Percentiles rank a stretch among this genome's conserved stretches.
These are phyloP conservation scores for Parazoanthus atlanticus DNA, from an alignment of 92 coral and sea anemone genomes.

Conservation along the genomic window DNA sequence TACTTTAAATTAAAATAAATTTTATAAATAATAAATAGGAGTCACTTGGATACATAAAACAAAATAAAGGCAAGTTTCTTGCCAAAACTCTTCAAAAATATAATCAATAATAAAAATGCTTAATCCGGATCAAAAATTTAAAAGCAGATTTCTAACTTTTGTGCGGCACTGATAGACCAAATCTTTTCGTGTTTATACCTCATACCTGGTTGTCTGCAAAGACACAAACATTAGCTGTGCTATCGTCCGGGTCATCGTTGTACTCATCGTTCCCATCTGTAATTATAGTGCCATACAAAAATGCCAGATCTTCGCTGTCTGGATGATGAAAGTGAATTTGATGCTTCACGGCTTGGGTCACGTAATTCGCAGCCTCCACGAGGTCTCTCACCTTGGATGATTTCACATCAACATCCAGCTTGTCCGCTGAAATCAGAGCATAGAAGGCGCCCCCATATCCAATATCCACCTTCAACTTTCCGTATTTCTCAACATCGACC, in stretches of 20 bases:
- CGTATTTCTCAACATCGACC: slow-evolving; percentile 75
- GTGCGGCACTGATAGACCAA: neutral
- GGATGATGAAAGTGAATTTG: slow-evolving; percentile 84
- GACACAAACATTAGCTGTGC: slow-evolving; percentile 82
- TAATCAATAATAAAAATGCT: no score
- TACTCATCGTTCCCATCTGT: slow-evolving; percentile 90
- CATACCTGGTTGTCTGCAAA: slow-evolving; percentile 96
- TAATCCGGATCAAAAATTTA: neutral
- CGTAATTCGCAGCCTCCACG: slow-evolving; percentile 72
- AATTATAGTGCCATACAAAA: slow-evolving; percentile 86
- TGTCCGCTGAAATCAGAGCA: slow-evolving; percentile 76
- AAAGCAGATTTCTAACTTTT: neutral
- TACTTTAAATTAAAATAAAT: no score
- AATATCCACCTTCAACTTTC: slow-evolving; percentile 83
- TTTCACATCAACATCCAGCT: slow-evolving; percentile 78
- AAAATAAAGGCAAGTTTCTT: no score
- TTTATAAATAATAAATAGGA: neutral
- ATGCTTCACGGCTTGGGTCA: slow-evolving; percentile 65
- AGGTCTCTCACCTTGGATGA: slow-evolving; percentile 66
- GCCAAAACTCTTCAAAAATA: neutral
- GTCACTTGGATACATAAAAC: neutral
- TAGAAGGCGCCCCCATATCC: slow-evolving; percentile 98
- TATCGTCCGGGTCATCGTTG: slow-evolving; percentile 76
- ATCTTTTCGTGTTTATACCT: neutral
- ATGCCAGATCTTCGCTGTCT: slow-evolving; percentile 85